phyloP scores from a whole-genome alignment of 1,140 invertebrate species.

The Ectropis grisescens region DNA sequence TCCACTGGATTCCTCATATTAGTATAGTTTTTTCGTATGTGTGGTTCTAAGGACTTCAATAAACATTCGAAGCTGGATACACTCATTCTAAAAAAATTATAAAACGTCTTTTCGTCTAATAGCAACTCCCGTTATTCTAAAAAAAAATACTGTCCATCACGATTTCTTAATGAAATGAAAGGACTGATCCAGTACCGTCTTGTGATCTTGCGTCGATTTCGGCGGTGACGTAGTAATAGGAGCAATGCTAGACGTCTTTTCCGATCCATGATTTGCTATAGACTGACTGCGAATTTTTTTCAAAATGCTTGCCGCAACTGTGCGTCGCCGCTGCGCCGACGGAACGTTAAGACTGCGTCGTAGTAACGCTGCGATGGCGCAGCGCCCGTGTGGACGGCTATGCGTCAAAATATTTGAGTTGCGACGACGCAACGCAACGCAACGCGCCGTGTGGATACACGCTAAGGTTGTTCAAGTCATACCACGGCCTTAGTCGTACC shows the following conservation, averaged over 20 bases:
- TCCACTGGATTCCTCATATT: constrained; percentile 22
- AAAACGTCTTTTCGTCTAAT: constrained; percentile 18
- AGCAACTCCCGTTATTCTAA: constrained; percentile 13
- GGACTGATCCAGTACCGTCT: constrained; percentile 13
- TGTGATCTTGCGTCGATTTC: constrained; percentile 17
- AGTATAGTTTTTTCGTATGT: constrained; percentile 19
- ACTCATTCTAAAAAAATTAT: constrained; percentile 18
- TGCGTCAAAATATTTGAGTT: constrained; percentile 8
- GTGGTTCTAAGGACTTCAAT: constrained; percentile 13
- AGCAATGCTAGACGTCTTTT: constrained; percentile 18
- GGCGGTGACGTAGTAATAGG: constrained; percentile 18
- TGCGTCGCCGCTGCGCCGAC: constrained; percentile 4
- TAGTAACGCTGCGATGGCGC: not conserved
- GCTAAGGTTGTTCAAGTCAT: too few species aligned
- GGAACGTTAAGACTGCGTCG: too few species aligned
- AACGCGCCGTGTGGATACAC: constrained; percentile 4
- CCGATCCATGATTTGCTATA: constrained; percentile 16
- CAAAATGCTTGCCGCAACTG: not conserved
- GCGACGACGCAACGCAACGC: constrained; percentile 6
- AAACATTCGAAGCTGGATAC: constrained; percentile 8
- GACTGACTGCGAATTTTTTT: constrained; percentile 10
- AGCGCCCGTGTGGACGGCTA: constrained; percentile 10
- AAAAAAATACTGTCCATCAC: constrained; percentile 6
- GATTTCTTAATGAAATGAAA: constrained; percentile 14
- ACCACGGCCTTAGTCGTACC: too few species aligned